Evolutionary conservation across 2,113 vertebrate genomes (phyloP).

Genomic region (Dipodomys stephensi): DNA sequence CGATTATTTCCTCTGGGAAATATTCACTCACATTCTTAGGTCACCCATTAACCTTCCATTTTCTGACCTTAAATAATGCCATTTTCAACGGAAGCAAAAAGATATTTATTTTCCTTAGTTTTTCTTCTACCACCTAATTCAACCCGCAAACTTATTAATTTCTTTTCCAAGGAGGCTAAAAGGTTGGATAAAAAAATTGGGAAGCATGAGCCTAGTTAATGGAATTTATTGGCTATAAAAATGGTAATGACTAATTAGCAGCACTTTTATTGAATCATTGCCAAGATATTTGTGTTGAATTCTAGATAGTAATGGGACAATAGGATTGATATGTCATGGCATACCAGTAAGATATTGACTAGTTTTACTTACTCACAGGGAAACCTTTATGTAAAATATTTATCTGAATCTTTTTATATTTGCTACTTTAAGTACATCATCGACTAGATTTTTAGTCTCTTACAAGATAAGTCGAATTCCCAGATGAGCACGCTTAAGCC

Average conservation of each 20-base stretch:
- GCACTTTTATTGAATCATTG: conserved; percentile 8
- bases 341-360: not conserved
- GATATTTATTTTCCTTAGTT: conserved; percentile 48
- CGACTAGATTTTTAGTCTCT: not conserved
- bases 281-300: conserved; percentile 37
- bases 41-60: conserved; percentile 35
- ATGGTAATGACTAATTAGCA: not conserved
- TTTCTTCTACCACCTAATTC: not conserved
- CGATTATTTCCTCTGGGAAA: conserved; percentile 63
- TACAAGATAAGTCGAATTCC: not conserved
- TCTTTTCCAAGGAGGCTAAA: not conserved
- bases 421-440: conserved; percentile 9
- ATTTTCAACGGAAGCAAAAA: conserved; percentile 55
- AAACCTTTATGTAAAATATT: not conserved
- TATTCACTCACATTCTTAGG: conserved; percentile 56
- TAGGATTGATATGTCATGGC: not conserved
- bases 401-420: not conserved
- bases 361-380: not conserved
- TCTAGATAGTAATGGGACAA: not conserved
- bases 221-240: conserved; percentile 42
- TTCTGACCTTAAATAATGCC: conserved; percentile 39
- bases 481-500: not conserved
- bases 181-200: not conserved
- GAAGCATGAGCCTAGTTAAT: not conserved
- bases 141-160: not conserved